Evolutionary conservation across 2,113 vertebrate species (phyloP).

Genomic region (Etheostoma cragini): DNA sequence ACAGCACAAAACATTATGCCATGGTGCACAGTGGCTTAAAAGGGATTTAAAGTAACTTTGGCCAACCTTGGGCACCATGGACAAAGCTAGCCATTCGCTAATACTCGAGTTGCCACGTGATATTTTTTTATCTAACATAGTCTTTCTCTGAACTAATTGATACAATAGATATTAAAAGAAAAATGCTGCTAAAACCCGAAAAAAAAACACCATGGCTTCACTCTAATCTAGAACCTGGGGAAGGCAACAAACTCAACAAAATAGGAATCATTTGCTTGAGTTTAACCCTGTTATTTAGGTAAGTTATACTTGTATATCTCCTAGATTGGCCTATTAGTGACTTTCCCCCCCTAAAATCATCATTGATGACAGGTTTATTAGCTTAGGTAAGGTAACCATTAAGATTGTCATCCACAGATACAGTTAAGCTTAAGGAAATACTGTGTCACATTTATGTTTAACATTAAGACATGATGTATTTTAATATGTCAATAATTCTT

Average conservation of each 20-base stretch:
- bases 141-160: too few species aligned
- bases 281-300: neutral
- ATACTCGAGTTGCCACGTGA: too few species aligned
- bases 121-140: neutral
- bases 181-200: neutral
- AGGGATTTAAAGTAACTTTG: neutral
- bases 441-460: too few species aligned
- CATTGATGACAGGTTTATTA: too few species aligned
- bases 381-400: too few species aligned
- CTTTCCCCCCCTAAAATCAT: too few species aligned
- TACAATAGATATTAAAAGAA: neutral
- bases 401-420: too few species aligned
- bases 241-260: neutral
- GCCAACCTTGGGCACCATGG: fast-evolving
- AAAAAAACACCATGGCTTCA: neutral
- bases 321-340: neutral
- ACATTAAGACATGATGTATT: too few species aligned
- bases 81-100: neutral
- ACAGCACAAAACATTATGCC: neutral
- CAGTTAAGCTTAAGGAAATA: too few species aligned
- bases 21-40: neutral
- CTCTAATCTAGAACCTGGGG: neutral
- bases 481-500: too few species aligned
- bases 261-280: neutral
- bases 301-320: neutral